Base-by-base conservation (phyloP, 2,113 vertebrate species). In the Uria lomvia region DNA sequence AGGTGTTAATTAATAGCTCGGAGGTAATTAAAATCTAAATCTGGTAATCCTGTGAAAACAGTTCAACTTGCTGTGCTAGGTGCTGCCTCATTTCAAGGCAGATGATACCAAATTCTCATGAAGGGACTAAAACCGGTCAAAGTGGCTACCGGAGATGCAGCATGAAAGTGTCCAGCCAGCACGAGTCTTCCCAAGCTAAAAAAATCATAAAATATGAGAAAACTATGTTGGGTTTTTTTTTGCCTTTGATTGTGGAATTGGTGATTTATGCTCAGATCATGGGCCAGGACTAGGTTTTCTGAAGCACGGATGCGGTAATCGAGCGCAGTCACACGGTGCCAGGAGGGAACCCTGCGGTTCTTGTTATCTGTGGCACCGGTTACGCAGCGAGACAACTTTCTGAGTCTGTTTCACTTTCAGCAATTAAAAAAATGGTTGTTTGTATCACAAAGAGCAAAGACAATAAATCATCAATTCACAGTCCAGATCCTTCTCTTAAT, bases 301-400 rank as follows among this genome's bases (percentile, higher is more conserved):
- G 49, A 58, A 67, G 56, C 29, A 27, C 7, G 17, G 52, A 56
- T 0, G 5, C 49, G 52, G 75, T 52, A 75, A 49, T 43, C 1
- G 9, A 62, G 26, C 0, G 2, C 4, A 38, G 13, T 90, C 56
- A 12, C 0, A 0, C 17, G 24, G 42, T 15, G 71, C 17, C 42
- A 40, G 52, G 21, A 83, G 55, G 80, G 79, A 88, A 62, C 17
- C 22, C 29, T 21, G 3, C n/a, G n/a, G 15, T 65, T 47, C 12
- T 80, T 82, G 6, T 38, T 21, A 32, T 60, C 40, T 71, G 29
- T 30, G 40, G 15, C 42, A 74, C 45, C 34, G 49, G 5, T 40
- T 86, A 62, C 43, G 15, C 23, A 66, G 22, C 40, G 56, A 62
- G 15, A 50, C 17, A 66, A 14, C 13, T 56, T 88, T 73, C 59